phyloP scores from a whole-genome alignment of 2,888 invertebrate genomes.

The Heliconius ethilla region DNA sequence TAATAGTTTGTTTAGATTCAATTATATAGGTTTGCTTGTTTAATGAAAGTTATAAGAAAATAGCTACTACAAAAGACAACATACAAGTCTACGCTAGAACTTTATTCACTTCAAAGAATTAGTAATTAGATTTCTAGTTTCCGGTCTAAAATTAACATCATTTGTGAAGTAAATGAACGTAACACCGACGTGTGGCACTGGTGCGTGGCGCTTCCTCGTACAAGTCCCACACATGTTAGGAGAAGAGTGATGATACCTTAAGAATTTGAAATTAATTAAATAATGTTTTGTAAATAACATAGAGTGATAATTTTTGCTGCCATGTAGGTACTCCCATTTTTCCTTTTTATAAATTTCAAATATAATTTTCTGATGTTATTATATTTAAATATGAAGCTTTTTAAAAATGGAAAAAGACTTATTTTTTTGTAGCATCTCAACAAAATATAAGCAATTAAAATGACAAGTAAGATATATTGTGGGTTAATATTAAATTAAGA shows the following conservation, averaged over 20 bases:
- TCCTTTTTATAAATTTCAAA: not conserved
- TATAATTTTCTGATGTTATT: not conserved
- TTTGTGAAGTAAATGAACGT: conserved; percentile 27
- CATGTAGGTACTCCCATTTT: not conserved
- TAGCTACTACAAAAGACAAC: not conserved
- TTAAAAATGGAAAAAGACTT: too few relatives aligned
- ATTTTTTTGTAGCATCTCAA: not conserved
- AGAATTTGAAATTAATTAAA: not conserved
- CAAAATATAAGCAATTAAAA: conserved; percentile 8
- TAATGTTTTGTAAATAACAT: not conserved
- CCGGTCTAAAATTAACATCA: conserved; percentile 13
- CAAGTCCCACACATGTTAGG: not conserved
- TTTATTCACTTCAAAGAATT: not conserved
- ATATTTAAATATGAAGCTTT: too few relatives aligned
- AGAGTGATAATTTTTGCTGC: not conserved
- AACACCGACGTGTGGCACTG: conserved; percentile 14
- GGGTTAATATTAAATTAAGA: conserved; percentile 40
- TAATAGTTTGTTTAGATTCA: too few relatives aligned
- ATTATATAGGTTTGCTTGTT: not conserved
- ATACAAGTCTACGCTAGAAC: not conserved
- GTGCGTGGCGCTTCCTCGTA: conserved; percentile 14
- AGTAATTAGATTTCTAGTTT: conserved; percentile 11
- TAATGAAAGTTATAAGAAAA: not conserved
- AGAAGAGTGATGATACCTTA: conserved; percentile 2
- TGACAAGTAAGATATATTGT: conserved; percentile 32